A percentile compares a stretch with the other conserved stretches of the same genome.
Evolutionary conservation across 2,113 vertebrate genomes (phyloP).

Genomic region (Formicarius rufipectus): DNA sequence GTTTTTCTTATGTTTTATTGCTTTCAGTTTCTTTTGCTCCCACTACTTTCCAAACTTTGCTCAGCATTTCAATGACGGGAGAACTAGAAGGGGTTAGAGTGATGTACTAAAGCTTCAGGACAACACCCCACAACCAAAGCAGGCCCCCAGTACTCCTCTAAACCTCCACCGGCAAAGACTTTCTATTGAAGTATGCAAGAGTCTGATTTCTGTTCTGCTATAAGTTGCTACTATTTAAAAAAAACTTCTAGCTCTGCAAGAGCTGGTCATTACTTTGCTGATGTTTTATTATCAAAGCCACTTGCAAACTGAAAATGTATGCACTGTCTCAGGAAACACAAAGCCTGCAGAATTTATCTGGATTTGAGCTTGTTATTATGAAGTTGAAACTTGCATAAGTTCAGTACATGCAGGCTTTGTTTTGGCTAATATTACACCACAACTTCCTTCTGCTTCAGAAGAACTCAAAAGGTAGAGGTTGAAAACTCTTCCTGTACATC

Average conservation of each 20-base stretch:
- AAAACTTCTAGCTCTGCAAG: not conserved
- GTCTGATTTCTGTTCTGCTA: not conserved
- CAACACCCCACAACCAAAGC: not conserved
- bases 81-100: not conserved
- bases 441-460: not conserved
- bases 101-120: not conserved
- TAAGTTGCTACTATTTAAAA: not conserved
- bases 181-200: not conserved
- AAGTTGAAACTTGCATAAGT: not conserved
- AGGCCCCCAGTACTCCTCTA: not conserved
- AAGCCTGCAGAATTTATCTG: not conserved
- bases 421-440: not conserved
- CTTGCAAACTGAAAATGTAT: not conserved
- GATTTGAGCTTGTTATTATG: not conserved
- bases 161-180: not conserved
- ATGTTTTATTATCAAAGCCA: not conserved
- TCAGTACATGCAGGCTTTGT: not conserved
- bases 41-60: not conserved
- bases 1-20: not conserved
- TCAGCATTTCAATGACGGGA: not conserved
- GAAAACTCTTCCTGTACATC: not conserved
- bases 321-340: not conserved
- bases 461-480: not conserved
- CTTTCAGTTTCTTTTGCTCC: not conserved
- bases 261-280: not conserved